A percentile compares a stretch with the other conserved stretches of the same genome.
These are phyloP conservation scores for Drosophila lowei DNA, from an alignment of 1,140 invertebrate genomes.

Conservation along the genomic window DNA sequence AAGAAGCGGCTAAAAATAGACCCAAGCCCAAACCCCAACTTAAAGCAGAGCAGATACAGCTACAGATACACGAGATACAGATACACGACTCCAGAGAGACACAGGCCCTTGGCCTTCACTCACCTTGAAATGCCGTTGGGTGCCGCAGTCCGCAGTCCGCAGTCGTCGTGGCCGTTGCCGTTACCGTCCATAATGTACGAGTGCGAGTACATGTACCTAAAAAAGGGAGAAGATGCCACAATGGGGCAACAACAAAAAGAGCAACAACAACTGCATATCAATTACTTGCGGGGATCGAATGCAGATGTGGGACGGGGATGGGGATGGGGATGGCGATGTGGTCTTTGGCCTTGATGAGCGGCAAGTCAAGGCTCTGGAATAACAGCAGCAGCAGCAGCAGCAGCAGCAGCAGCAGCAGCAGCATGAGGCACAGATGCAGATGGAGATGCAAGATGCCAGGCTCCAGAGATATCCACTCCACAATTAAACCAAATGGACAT, in stretches of 20 bases:
- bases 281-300: conserved; percentile 38
- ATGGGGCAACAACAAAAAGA: conserved; percentile 22
- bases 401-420: conserved; percentile 4
- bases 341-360: conserved; percentile 53
- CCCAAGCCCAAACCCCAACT: background rate
- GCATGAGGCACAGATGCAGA: conserved; percentile 31
- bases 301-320: too few relatives aligned
- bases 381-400: conserved; percentile 16
- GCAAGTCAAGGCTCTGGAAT: conserved; percentile 42
- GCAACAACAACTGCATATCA: conserved; percentile 54
- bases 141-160: conserved; percentile 13
- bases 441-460: conserved; percentile 37
- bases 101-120: conserved; percentile 81
- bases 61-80: conserved; percentile 16
- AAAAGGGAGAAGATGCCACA: conserved; percentile 25
- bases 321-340: conserved; percentile 5
- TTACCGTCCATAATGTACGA: conserved; percentile 27
- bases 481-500: conserved; percentile 76
- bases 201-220: conserved; percentile 22
- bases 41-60: conserved; percentile 24
- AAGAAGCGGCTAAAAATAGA: conserved; percentile 52
- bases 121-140: conserved; percentile 80
- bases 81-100: conserved; percentile 7
- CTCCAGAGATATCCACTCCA: conserved; percentile 33
- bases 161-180: conserved; percentile 27